Evolutionary conservation across 2,888 invertebrate genomes (phyloP).

Genomic region (Cheilosia scutellata): DNA sequence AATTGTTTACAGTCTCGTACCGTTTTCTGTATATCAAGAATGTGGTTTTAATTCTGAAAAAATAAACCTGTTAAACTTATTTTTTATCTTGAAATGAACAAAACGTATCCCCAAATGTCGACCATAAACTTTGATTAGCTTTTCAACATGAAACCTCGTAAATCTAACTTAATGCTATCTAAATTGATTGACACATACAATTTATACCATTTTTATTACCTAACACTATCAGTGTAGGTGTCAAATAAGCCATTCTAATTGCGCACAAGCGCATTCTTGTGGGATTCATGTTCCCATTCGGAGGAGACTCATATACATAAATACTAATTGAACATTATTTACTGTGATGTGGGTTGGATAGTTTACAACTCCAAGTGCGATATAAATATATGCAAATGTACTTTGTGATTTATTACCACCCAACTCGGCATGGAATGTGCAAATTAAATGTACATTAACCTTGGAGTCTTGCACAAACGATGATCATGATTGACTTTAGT

Average conservation of each 20-base stretch:
- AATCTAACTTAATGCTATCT: slow-evolving; percentile 14
- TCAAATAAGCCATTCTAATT: slow-evolving; percentile 22
- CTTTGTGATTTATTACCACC: slow-evolving; percentile 13
- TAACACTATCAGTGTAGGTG: slow-evolving; percentile 29
- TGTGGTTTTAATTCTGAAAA: too few species aligned
- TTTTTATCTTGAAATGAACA: too few species aligned
- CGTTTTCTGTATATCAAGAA: too few species aligned
- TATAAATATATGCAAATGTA: slow-evolving; percentile 21
- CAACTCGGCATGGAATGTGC: slow-evolving; percentile 9
- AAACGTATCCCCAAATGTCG: neutral
- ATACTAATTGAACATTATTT: slow-evolving; percentile 27
- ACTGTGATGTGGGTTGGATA: slow-evolving; percentile 16
- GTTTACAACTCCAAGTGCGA: slow-evolving; percentile 16
- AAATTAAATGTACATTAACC: slow-evolving; percentile 33
- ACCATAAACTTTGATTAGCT: neutral
- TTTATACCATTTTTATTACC: slow-evolving; percentile 7
- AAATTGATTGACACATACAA: slow-evolving; percentile 21
- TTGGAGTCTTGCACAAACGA: slow-evolving; percentile 1
- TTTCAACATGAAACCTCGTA: slow-evolving; percentile 1
- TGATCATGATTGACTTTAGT: neutral
- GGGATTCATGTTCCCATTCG: neutral
- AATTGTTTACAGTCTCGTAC: too few species aligned
- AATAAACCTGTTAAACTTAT: too few species aligned
- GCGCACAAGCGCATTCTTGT: slow-evolving; percentile 3
- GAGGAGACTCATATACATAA: slow-evolving; percentile 12